Conservation (phyloP, 2,113 vertebrate species). For the Jacana jacana region DNA sequence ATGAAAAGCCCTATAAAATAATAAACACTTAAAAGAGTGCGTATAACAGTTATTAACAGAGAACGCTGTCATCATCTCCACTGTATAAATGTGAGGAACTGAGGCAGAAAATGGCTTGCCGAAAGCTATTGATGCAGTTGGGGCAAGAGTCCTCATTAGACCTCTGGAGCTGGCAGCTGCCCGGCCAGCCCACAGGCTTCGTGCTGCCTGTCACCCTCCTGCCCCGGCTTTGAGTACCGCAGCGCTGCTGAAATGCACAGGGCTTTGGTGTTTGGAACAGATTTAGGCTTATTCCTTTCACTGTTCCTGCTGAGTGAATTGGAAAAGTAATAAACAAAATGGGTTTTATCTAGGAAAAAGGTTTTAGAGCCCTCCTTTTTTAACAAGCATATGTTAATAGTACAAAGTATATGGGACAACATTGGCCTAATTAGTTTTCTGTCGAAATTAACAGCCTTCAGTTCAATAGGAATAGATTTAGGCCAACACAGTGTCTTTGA, state of each 20-base stretch:
- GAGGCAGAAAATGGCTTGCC: conserved; percentile 55
- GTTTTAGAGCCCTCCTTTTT: background rate
- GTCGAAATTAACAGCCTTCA: conserved; percentile 17
- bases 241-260: background rate
- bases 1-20: conserved; percentile 15
- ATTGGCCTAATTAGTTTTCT: conserved; percentile 53
- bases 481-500: conserved; percentile 22
- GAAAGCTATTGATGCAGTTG: background rate
- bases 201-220: background rate
- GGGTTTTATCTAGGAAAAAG: background rate
- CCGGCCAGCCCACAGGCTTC: background rate
- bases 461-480: conserved; percentile 16
- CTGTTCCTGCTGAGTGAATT: background rate
- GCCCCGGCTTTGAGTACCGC: fast-evolving
- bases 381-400: background rate
- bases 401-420: conserved; percentile 27
- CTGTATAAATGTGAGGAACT: conserved; percentile 22
- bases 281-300: background rate
- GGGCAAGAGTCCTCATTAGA: conserved; percentile 38
- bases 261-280: background rate
- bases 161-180: background rate
- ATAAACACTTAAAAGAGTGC: background rate
- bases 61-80: background rate
- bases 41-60: background rate
- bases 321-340: background rate